Evolutionary conservation across 2,797 vertebrate species (phyloP), one percentile per base, ranked within the genome.

Genomic region (Sciaenops ocellatus): DNA sequence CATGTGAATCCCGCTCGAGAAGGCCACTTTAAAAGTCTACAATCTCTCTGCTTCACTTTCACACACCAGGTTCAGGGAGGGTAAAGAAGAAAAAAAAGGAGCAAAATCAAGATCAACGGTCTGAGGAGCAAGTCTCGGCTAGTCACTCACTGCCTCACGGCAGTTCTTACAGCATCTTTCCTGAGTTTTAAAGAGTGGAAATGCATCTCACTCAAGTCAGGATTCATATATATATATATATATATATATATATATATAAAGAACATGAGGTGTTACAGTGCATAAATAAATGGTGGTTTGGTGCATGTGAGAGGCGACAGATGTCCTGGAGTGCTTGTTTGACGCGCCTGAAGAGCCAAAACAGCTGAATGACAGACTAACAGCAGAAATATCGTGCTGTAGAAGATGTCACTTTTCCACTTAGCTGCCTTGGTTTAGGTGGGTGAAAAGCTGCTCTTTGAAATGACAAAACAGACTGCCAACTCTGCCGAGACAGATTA

Each of bases 1-100:
- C 90, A 90, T 90, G 82, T 87, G 87, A 93, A 90, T 92, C 89
- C 79, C 52, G 71, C 85, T 82, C 46, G 11, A 84, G 66, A 85
- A 82, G 68, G 70, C 83, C 84, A 90, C 86, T 91, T 87, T 87
- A 72, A 81, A 83, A 85, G 77, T 82, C 72, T 76, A 65, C 86
- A 79, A 87, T 78, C 69, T 73, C 79, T 66, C 78, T 17, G 65
- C 80, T 78, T 65, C 73, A 41, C 85, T 73, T 73, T 86, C 89
- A 69, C 87, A 86, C 63, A 69, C 75, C 82, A 61, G 64, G 47
- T 44, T 69, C 64, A 12, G 48, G 1, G 70, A 52, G 79, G 26
- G 68, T 54, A 52, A 30, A 46, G 59, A 66, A 50, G 34, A 9
- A 34, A 34, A 34, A 34, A 34, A 38, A 38, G 64, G 60, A 66